Conservation (phyloP, 2,888 invertebrate species). For the Ochropacha duplaris region DNA sequence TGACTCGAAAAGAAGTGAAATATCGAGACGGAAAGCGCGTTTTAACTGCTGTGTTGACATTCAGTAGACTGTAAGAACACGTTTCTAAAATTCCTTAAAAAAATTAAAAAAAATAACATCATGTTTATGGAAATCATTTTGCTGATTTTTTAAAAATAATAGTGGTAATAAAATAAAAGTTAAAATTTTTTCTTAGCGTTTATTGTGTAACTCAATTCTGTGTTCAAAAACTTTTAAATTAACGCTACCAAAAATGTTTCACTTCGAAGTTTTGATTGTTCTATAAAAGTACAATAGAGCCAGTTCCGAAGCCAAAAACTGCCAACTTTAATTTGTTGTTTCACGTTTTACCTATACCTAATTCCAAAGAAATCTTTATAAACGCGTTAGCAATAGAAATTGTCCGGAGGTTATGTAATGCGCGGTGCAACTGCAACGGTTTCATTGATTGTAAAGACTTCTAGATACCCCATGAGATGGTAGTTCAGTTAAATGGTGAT, state of each 20-base stretch:
- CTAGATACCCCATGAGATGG: not conserved
- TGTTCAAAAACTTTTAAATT: not conserved
- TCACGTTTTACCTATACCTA: not conserved
- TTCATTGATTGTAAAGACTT: not conserved
- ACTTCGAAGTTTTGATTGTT: constrained; percentile 9
- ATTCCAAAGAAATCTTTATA: not conserved
- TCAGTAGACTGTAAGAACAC: too few relatives aligned
- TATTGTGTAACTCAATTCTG: not conserved
- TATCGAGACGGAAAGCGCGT: too few relatives aligned
- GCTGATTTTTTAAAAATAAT: too few relatives aligned
- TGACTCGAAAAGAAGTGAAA: too few relatives aligned
- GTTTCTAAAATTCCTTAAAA: too few relatives aligned
- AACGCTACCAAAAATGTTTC: not conserved
- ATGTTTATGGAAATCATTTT: too few relatives aligned
- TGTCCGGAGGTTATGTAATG: constrained; percentile 7
- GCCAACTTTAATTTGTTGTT: not conserved
- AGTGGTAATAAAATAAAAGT: too few relatives aligned
- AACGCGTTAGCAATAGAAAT: constrained; percentile 4
- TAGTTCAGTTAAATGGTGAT: too few relatives aligned
- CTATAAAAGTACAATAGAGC: constrained; percentile 17
- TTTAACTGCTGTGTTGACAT: too few relatives aligned
- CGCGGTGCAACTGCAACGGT: not conserved
- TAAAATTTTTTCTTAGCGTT: too few relatives aligned
- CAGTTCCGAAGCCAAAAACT: constrained; percentile 7
- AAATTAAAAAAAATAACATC: too few relatives aligned